These are phyloP conservation scores for Crambe crambe DNA, from an alignment of 37 sponge, comb jelly and placozoan species.

Conservation along the genomic window DNA sequence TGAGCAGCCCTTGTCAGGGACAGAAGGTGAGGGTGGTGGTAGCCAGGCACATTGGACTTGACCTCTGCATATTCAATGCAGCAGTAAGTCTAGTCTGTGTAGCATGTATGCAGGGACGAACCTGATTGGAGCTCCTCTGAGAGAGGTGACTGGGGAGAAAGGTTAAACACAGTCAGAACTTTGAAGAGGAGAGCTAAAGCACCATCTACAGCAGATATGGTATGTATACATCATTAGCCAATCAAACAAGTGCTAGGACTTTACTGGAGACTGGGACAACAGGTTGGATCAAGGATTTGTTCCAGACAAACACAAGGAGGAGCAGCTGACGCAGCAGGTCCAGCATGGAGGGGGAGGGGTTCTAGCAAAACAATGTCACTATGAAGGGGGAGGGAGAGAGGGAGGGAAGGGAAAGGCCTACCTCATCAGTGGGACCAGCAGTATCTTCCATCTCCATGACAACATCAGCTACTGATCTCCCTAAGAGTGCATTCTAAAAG, in stretches of 20 bases:
- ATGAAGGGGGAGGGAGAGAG: not conserved
- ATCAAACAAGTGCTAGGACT: not conserved
- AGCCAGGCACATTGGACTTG: slow-evolving; percentile 35
- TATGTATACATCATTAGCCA: slow-evolving; percentile 5
- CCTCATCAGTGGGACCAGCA: slow-evolving; percentile 12
- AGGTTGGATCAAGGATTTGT: slow-evolving; percentile 26
- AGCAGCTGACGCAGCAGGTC: slow-evolving; percentile 33
- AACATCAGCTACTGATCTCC: slow-evolving; percentile 5
- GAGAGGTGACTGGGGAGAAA: slow-evolving; percentile 30
- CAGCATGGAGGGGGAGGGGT: slow-evolving; percentile 21
- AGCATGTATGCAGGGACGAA: not conserved
- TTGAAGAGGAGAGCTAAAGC: slow-evolving; percentile 57
- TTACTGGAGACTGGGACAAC: slow-evolving; percentile 38
- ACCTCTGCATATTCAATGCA: slow-evolving; percentile 18
- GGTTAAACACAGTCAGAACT: slow-evolving; percentile 38
- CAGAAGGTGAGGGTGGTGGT: slow-evolving; percentile 34
- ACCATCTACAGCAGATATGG: slow-evolving; percentile 26
- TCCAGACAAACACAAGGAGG: slow-evolving; percentile 51
- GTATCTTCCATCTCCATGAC: slow-evolving; percentile 5
- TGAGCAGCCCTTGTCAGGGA: slow-evolving; percentile 60
- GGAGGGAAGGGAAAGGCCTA: not conserved
- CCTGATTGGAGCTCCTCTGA: slow-evolving; percentile 53
- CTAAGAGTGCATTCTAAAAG: not conserved
- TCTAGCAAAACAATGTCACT: not conserved
- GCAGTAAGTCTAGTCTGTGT: not conserved